phyloP scores from a whole-genome alignment of 2,797 vertebrate genomes.

The Bradypus variegatus region DNA sequence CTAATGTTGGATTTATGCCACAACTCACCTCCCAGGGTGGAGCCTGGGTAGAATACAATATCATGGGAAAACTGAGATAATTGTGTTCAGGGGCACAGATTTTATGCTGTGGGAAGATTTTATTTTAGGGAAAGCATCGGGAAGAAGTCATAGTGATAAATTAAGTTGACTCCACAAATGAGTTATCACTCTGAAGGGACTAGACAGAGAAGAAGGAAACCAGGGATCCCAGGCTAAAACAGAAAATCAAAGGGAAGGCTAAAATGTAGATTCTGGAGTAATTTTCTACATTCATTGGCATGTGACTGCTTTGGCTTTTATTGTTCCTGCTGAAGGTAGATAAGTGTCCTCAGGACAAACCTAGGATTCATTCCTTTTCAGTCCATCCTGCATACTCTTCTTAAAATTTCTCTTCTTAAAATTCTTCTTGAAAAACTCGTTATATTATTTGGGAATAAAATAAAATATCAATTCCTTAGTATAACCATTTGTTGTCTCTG shows the following conservation, averaged over 20 bases:
- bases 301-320: neutral
- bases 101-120: neutral
- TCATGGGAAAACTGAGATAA: neutral
- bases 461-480: neutral
- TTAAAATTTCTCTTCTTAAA: neutral
- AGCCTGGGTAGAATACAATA: neutral
- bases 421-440: neutral
- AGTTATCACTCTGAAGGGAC: neutral
- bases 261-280: neutral
- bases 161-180: neutral
- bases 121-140: neutral
- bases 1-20: neutral
- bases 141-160: neutral
- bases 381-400: neutral
- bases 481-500: neutral
- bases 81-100: neutral
- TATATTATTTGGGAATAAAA: neutral
- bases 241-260: neutral
- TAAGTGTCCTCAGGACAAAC: neutral
- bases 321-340: neutral
- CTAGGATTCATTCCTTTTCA: neutral
- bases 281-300: neutral
- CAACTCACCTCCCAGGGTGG: no score
- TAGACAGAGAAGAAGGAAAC: neutral
- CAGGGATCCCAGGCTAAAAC: neutral